These are phyloP conservation scores for Melanophora roralis DNA, from an alignment of 2,888 invertebrate species.

Conservation along the genomic window DNA sequence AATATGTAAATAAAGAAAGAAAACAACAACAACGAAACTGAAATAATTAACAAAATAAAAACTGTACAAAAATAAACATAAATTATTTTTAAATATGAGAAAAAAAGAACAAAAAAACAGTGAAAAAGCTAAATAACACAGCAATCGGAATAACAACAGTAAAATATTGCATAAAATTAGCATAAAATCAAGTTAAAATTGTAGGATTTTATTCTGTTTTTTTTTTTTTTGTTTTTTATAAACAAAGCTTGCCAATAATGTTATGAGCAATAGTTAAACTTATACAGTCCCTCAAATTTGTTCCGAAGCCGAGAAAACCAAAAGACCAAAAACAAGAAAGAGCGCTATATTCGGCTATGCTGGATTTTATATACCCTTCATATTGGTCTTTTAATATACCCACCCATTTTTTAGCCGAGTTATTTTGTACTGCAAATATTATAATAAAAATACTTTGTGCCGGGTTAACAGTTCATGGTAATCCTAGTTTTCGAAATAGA, in stretches of 20 bases:
- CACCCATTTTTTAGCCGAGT: too few species aligned
- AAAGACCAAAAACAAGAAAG: not conserved
- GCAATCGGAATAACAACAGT: not conserved
- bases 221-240: constrained; percentile 20
- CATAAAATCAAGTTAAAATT: constrained; percentile 41
- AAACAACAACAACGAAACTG: constrained; percentile 36
- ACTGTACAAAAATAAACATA: constrained; percentile 45
- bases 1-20: constrained; percentile 26
- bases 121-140: constrained; percentile 7
- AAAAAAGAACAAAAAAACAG: not conserved
- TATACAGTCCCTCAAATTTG: not conserved
- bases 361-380: too few species aligned
- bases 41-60: constrained; percentile 58
- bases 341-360: too few species aligned
- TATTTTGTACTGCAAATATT: too few species aligned
- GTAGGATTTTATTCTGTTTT: not conserved
- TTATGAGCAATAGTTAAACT: constrained; percentile 2
- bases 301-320: constrained; percentile 19
- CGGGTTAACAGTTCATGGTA: too few species aligned
- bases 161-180: constrained; percentile 57
- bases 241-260: constrained; percentile 9
- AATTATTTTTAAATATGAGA: constrained; percentile 53
- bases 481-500: too few species aligned
- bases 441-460: too few species aligned
- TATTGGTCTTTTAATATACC: too few species aligned